Conservation (phyloP, 2,113 vertebrate species). For the Mustela nigripes region DNA sequence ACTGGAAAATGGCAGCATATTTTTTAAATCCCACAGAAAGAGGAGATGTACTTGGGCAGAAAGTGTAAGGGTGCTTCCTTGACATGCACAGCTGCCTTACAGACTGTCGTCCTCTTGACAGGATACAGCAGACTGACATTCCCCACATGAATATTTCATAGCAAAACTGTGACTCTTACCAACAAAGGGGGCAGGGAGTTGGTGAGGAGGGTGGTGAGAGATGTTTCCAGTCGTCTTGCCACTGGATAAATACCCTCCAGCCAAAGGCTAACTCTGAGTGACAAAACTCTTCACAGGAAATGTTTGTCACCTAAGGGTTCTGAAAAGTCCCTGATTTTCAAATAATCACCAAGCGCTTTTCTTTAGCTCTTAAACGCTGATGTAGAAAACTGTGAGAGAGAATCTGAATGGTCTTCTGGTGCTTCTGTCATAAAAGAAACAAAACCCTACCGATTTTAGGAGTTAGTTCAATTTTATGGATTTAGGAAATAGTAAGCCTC, state of each 20-base stretch:
- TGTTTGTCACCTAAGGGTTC: neutral
- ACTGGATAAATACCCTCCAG: conserved; percentile 55
- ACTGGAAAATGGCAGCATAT: neutral
- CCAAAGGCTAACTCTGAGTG: neutral
- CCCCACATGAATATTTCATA: conserved; percentile 83
- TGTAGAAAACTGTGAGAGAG: neutral
- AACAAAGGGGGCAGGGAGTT: neutral
- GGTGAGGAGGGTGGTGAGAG: neutral
- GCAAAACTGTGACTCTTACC: conserved; percentile 63
- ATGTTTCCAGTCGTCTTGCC: conserved; percentile 4
- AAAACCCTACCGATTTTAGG: neutral
- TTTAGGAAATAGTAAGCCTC: neutral
- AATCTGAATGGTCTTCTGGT: neutral
- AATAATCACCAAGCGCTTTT: neutral
- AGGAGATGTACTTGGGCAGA: conserved; percentile 35
- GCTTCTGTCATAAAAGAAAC: neutral
- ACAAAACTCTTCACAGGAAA: conserved; percentile 39
- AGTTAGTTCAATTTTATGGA: neutral
- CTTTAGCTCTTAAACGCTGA: neutral
- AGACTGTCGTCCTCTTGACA: conserved; percentile 76
- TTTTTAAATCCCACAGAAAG: neutral
- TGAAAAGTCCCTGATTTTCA: conserved; percentile 15
- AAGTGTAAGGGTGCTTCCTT: conserved; percentile 75
- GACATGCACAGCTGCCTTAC: conserved; percentile 65
- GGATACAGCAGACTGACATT: conserved; percentile 57